Base-by-base conservation (phyloP, 1,140 invertebrate genomes). In the Schlechtendalia chinensis region DNA sequence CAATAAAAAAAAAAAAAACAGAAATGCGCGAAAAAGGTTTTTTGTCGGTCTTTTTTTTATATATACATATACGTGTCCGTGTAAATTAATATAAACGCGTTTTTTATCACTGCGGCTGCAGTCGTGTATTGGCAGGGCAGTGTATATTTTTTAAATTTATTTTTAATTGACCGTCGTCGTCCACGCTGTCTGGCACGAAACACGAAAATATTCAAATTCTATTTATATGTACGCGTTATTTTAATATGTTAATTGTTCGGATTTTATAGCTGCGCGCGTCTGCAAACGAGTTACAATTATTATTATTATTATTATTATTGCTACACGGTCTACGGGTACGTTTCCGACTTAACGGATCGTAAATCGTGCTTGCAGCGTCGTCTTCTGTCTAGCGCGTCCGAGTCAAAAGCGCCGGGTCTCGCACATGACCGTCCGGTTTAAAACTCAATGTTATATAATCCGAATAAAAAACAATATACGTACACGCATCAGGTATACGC, bases 201-300 rank as follows among this genome's bases (percentile, higher is more conserved):
- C 32, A 29, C 19, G 22, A 11, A 14, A 50, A 50, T 50, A 72
- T 53, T 53, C 54, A 72, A 72, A 72, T 32, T 29, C 50, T 53
- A 53, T 54, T 53, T 29, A 53, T 72, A 54, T 17, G 27, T 54
- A 39, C 32, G 8, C 32, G 32, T 39, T 39, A 39, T 72, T 72
- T 72, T 27, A 54, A 54, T 54, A 72, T 72, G 69, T 47, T 72
- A 72, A 72, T 72, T 72, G 39, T 69, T 24, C 24, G 16, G 39
- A 69, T 69, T 72, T 72, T 72, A 72, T 72, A 39, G 32, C 32
- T 39, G 32, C 54, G 24, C 8, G 19, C 47, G 14, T 17, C 1
- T 27, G 27, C 69, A 29, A 17, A 54, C 47, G 47, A 72, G 47
- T 53, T 54, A 29, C 17, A 72, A 72, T 72, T 69, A 32, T 45